Evolutionary conservation across 2,797 vertebrate species (phyloP).

Genomic region (Taeniopygia guttata): DNA sequence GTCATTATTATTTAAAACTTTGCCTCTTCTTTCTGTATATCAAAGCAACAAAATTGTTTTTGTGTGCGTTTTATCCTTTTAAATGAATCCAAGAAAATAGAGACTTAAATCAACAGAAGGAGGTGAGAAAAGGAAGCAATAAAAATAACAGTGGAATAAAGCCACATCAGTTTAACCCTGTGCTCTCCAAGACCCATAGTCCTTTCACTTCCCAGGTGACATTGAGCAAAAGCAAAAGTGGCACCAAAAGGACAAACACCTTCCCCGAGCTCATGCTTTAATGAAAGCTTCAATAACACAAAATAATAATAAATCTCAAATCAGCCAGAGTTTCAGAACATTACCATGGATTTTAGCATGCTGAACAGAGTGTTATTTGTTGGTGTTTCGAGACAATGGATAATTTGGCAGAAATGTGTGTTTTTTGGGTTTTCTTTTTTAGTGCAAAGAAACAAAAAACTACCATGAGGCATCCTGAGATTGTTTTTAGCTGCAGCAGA

Average conservation of each 20-base stretch:
- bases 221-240: not conserved
- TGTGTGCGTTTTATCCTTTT: not conserved
- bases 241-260: not conserved
- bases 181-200: not conserved
- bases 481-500: not conserved
- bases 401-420: not conserved
- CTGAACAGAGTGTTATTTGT: not conserved
- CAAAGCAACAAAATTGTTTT: not conserved
- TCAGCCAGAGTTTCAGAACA: not conserved
- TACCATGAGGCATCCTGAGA: not conserved
- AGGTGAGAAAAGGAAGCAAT: not conserved
- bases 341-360: not conserved
- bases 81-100: not conserved
- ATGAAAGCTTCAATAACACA: not conserved
- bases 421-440: not conserved
- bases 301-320: not conserved
- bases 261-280: not conserved
- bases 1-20: not conserved
- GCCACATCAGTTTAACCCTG: not conserved
- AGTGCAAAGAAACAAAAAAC: not conserved
- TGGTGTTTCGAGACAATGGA: not conserved
- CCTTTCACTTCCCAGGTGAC: not conserved
- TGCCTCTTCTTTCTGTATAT: not conserved
- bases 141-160: not conserved
- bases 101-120: not conserved